Conservation (phyloP, 2,888 invertebrate species). For the Elegia similella region DNA sequence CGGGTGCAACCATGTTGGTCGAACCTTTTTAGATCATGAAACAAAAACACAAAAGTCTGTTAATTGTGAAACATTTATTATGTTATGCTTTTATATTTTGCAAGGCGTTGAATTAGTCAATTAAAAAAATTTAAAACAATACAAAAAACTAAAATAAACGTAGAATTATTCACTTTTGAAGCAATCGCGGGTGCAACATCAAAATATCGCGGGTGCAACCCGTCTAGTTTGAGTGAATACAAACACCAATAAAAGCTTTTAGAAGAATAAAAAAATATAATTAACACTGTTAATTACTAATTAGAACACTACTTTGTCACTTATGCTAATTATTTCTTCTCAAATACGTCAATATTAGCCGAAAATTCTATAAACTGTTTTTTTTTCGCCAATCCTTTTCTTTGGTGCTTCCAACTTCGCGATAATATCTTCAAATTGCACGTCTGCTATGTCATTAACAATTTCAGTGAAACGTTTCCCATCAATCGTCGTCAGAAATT, state of each 20-base stretch:
- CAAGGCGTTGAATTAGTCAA: constrained; percentile 14
- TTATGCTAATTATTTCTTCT: no score
- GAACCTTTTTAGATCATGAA: constrained; percentile 22
- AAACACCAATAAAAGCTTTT: constrained; percentile 16
- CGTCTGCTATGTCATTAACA: constrained; percentile 30
- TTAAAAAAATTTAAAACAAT: neutral
- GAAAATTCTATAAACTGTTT: no score
- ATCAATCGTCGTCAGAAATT: no score
- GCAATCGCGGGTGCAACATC: constrained; percentile 21
- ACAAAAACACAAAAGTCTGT: constrained; percentile 22
- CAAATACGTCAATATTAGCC: no score
- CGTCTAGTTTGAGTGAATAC: constrained; percentile 24
- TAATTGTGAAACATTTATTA: constrained; percentile 19
- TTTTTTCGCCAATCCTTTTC: constrained; percentile 28
- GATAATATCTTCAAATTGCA: constrained; percentile 31
- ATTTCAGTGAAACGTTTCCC: constrained; percentile 26
- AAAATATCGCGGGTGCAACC: constrained; percentile 22
- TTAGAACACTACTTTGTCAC: no score
- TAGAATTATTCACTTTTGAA: constrained; percentile 19
- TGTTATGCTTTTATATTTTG: constrained; percentile 18
- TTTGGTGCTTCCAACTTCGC: constrained; percentile 31
- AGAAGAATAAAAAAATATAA: no score
- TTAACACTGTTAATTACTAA: no score
- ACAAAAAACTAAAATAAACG: constrained; percentile 15
- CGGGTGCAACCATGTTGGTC: no score